These are phyloP conservation scores for Lindbergichthys nudifrons DNA, from an alignment of 2,797 vertebrate genomes.

Conservation along the genomic window DNA sequence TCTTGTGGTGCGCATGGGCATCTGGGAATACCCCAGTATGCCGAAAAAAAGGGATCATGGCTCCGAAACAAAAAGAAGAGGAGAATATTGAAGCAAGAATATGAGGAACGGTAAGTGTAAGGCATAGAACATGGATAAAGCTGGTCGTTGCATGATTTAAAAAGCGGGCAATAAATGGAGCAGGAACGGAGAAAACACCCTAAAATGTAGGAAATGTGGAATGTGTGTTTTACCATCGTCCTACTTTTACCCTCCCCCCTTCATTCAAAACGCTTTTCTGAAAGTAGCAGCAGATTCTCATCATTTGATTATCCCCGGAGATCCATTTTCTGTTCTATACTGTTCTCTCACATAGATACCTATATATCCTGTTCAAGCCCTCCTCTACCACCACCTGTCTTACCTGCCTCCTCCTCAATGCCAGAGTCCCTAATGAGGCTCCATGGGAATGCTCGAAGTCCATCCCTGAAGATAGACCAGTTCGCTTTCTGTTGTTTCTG, in stretches of 20 bases:
- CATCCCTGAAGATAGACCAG: conserved; percentile 61
- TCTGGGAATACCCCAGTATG: conserved; percentile 58
- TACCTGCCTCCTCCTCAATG: conserved; percentile 51
- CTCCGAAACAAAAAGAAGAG: conserved; percentile 11
- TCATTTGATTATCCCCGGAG: conserved; percentile 52
- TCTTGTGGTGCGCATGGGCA: conserved; percentile 25
- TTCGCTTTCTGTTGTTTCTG: conserved; percentile 58
- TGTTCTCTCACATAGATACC: conserved; percentile 55
- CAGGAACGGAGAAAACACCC: background rate
- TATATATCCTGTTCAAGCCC: conserved; percentile 45
- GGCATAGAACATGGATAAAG: background rate
- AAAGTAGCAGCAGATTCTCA: conserved; percentile 39
- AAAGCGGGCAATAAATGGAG: conserved; percentile 11
- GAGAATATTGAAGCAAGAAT: background rate
- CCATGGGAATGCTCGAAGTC: conserved; percentile 70
- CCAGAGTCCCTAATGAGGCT: conserved; percentile 80
- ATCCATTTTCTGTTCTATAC: conserved; percentile 30
- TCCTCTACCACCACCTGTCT: conserved; percentile 65
- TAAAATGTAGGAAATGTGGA: conserved; percentile 31
- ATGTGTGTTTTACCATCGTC: conserved; percentile 33
- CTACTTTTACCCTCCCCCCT: conserved; percentile 35
- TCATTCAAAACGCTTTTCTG: conserved; percentile 35
- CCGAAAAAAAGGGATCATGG: conserved; percentile 53
- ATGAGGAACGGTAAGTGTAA: too few relatives aligned
- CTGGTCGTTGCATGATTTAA: background rate